Percentiles rank a stretch among this genome's conserved stretches.
Evolutionary conservation across 2,113 vertebrate genomes (phyloP).

Genomic region (Amphilophus citrinellus): DNA sequence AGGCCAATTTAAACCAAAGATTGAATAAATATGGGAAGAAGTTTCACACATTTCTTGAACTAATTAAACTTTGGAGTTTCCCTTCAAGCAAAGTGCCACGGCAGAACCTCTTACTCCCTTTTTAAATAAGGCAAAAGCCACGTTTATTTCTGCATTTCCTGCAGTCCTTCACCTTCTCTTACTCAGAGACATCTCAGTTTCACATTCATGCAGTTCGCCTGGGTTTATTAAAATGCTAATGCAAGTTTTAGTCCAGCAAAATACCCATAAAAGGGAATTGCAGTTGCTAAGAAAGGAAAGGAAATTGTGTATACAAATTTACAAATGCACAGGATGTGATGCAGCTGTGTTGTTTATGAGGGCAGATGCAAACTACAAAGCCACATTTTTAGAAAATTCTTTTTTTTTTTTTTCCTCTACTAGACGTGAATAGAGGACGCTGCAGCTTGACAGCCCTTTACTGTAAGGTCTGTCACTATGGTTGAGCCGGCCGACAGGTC

Average conservation of each 20-base stretch:
- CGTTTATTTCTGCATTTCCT: not conserved
- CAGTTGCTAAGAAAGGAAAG: not conserved
- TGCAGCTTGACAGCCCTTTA: constrained; percentile 33
- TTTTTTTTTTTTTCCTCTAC: constrained; percentile 16
- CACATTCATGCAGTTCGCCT: not conserved
- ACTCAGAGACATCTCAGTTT: not conserved
- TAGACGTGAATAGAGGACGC: constrained; percentile 54
- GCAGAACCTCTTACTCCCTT: not conserved
- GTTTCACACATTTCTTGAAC: constrained; percentile 2
- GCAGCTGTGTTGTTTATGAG: constrained; percentile 22
- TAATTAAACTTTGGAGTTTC: constrained; percentile 18
- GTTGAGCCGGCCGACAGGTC: constrained; percentile 90
- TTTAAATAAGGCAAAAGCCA: not conserved
- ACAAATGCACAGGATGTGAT: constrained; percentile 1
- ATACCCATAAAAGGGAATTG: not conserved
- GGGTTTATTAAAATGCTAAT: not conserved
- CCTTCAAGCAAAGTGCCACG: not conserved
- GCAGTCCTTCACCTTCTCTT: not conserved
- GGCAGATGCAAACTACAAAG: not conserved
- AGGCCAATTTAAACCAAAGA: constrained; percentile 12
- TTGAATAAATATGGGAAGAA: constrained; percentile 3
- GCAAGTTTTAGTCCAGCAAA: not conserved
- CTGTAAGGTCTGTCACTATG: constrained; percentile 79
- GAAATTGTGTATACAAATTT: not conserved
- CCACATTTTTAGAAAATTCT: not conserved